Base-by-base conservation (phyloP, 2,113 vertebrate genomes). In the Halichoeres trimaculatus region DNA sequence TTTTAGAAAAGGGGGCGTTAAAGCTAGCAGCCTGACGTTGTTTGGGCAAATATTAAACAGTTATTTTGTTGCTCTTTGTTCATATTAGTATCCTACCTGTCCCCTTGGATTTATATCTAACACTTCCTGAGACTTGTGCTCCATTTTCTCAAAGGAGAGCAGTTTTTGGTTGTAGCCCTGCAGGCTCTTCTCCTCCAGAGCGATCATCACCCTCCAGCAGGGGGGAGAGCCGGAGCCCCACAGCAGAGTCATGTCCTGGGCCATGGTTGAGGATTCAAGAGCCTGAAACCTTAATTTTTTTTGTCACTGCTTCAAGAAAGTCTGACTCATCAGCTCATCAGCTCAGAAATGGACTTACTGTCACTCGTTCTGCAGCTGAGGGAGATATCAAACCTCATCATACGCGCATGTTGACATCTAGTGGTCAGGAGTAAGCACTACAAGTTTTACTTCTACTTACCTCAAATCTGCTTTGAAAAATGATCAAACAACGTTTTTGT, bases 141-240 rank as follows among this genome's bases (percentile, higher is more conserved):
- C 94, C 40, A 59, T 67, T 53, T 94, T 93, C 0, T 93, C 93
- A 10, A 95, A 94, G 26, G 89, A 92, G 8, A 95, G 71, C 59
- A 88, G 83, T 59, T 93, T 94, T 0, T 87, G 63, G 9, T 90
- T 70, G 80, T 92, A 94, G 0, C 91, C 92, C 35, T 90, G 89
- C 68, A 95, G 84, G 2, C 81, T 53, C 73, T 95, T 95, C 88
- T 95, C 94, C 73, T 94, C 92, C 76, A 95, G 87, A 1, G 84
- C 86, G 38, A 95, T 93, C 93, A 90, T 90, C 19, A 93, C 66
- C 55, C 93, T 89, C 94, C 94, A 95, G 59, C 94, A 95, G 4
- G 94, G 93, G 4, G 90, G 83, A 17, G 93, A 94, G 10, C 93
- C 94, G 2, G 90, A 74, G 54, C 84, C 85, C 94, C 94, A 95